A percentile compares a stretch with the other conserved stretches of the same genome.
These are phyloP conservation scores for Anneissia japonica DNA, from an alignment of 35 echinoderm and acorn worm species.

Conservation along the genomic window DNA sequence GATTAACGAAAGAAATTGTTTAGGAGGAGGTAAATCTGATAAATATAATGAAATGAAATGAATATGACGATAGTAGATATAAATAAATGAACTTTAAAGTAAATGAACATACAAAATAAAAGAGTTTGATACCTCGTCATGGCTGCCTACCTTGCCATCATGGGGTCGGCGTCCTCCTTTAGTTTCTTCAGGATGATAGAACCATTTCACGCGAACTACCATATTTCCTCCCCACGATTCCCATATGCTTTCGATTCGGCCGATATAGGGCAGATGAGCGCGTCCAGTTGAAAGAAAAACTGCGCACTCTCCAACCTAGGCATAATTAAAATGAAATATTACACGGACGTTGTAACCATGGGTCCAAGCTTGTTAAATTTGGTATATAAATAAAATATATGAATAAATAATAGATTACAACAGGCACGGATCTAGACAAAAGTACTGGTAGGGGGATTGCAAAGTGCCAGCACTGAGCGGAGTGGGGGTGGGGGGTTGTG, in stretches of 20 bases:
- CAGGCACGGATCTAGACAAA: too few relatives aligned
- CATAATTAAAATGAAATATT: too few relatives aligned
- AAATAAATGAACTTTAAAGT: too few relatives aligned
- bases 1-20: too few relatives aligned
- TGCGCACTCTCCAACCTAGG: conserved; percentile 94
- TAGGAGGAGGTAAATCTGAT: too few relatives aligned
- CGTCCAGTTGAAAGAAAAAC: conserved; percentile 92
- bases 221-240: conserved; percentile 98
- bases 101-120: not conserved
- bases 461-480: too few relatives aligned
- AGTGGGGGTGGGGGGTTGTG: too few relatives aligned
- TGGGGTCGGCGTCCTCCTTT: conserved; percentile 77
- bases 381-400: too few relatives aligned
- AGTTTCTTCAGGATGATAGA: conserved; percentile 98
- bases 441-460: too few relatives aligned
- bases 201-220: conserved; percentile 96
- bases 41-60: not conserved
- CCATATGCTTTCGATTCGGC: conserved; percentile 99
- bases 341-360: too few relatives aligned
- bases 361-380: too few relatives aligned
- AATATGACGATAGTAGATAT: not conserved
- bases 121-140: not conserved
- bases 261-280: conserved; percentile 88
- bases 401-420: too few relatives aligned
- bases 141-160: conserved; percentile 85